These are phyloP conservation scores for Nettapus auritus DNA, from an alignment of 2,113 vertebrate genomes.

Conservation along the genomic window DNA sequence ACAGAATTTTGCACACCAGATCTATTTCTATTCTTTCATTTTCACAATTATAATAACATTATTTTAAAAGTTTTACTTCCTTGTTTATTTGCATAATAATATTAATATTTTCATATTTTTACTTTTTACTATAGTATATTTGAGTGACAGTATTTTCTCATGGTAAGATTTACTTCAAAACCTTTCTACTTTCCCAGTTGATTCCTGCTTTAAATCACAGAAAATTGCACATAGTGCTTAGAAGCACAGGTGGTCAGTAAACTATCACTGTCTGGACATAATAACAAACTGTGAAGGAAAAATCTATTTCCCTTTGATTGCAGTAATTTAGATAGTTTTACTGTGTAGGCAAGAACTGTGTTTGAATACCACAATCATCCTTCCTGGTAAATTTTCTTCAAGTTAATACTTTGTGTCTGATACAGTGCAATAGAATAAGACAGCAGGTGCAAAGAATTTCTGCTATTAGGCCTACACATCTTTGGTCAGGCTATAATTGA, in stretches of 20 bases:
- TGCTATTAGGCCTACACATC: not conserved
- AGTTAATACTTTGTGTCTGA: not conserved
- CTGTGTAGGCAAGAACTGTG: not conserved
- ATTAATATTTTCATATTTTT: not conserved
- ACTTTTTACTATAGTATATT: not conserved
- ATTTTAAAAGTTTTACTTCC: not conserved
- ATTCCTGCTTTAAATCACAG: constrained; percentile 17
- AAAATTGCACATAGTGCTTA: not conserved
- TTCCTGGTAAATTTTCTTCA: not conserved
- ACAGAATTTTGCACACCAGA: not conserved
- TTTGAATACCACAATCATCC: not conserved
- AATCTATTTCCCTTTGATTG: not conserved
- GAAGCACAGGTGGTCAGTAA: not conserved
- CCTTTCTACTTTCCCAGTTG: not conserved
- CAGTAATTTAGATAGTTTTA: constrained; percentile 13
- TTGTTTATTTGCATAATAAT: not conserved
- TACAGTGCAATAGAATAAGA: not conserved
- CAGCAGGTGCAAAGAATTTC: not conserved
- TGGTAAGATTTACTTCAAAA: not conserved
- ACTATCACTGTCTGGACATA: not conserved
- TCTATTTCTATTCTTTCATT: not conserved
- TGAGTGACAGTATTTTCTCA: not conserved
- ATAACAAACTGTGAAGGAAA: constrained; percentile 1
- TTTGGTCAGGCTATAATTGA: not conserved
- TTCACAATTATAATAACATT: not conserved